A percentile compares a stretch with the other conserved stretches of the same genome.
Evolutionary conservation across 2,113 vertebrate species (phyloP).

Genomic region (Sebastes fasciatus): DNA sequence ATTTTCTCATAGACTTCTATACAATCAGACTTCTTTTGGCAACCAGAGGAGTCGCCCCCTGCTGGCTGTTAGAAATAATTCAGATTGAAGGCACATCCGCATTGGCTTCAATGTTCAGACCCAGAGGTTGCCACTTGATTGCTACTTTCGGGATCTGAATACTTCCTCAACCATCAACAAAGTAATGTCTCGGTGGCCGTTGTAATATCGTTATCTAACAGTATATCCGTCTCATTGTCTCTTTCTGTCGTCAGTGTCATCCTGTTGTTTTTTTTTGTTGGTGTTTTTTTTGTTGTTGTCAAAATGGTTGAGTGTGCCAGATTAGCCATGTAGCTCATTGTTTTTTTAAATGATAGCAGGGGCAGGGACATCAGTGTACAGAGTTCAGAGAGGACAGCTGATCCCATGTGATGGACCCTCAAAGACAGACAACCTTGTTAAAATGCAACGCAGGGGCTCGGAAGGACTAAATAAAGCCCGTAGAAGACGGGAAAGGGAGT

Average conservation of each 20-base stretch:
- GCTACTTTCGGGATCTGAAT: neutral
- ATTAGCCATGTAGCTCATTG: neutral
- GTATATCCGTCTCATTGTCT: neutral
- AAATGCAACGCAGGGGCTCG: conserved; percentile 64
- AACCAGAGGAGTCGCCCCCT: too few relatives aligned
- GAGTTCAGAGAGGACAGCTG: conserved; percentile 64
- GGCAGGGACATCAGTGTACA: neutral
- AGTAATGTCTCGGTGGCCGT: neutral
- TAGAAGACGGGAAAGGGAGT: conserved; percentile 46
- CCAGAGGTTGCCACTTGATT: neutral
- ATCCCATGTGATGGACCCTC: conserved; percentile 70
- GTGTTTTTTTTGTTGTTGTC: neutral
- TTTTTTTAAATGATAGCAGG: neutral
- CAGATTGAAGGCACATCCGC: neutral
- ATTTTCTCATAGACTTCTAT: too few relatives aligned
- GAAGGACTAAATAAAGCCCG: conserved; percentile 77
- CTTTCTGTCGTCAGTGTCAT: neutral
- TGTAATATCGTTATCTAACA: neutral
- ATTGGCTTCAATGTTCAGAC: neutral
- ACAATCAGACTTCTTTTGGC: too few relatives aligned
- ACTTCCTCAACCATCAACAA: neutral
- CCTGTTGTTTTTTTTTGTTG: neutral
- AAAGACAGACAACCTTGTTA: conserved; percentile 79
- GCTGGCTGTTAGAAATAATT: too few relatives aligned
- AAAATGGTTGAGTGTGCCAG: neutral